Evolutionary conservation across 1,140 invertebrate genomes (phyloP), one percentile per base, ranked within the genome.

Genomic region (Drosophila mauritiana): DNA sequence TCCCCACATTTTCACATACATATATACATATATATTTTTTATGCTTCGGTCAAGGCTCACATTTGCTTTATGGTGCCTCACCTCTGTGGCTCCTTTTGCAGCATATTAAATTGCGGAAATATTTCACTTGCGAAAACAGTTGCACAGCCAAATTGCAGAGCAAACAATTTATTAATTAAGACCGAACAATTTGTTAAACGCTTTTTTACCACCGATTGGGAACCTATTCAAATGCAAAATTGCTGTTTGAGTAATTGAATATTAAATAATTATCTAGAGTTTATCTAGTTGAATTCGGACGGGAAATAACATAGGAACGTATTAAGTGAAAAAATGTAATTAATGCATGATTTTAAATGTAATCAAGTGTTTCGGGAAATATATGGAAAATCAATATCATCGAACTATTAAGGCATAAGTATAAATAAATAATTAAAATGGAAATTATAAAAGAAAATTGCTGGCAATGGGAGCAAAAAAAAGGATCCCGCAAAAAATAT

Each of bases 361-460:
- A 69, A 55, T 70, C 63, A 55, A 56, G 64, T 39, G 36, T 31
- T 39, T 56, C 17, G 40, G 42, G 22, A 69, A 69, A 70, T 70
- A 70, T 70, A 70, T 46, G 61, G 46, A 42, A 68, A 63, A 63
- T 59, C 25, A 20, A 59, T 34, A 43, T 22, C 53, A 10, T 36
- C 55, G 43, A 65, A 54, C 65, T 75, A 86, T 88, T 80, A 77
- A 81, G 73, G 77, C 48, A 86, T 86, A 88, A 79, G 55, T 75
- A 86, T 88, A 79, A 86, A 86, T 86, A 69, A 86, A 70, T 70
- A 69, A 70, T 70, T 57, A 36, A 70, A 70, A 70, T 40, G 22
- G 1, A 68, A 52, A 81, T 78, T 20, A 81, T 81, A 78, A 68
- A 49, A 46, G 27, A 59, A 61, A 62, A 46, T 75, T 52, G 12